Percentiles rank a stretch among this genome's conserved stretches.
These are phyloP conservation scores for Sula dactylatra DNA, from an alignment of 2,113 vertebrate genomes.

Conservation along the genomic window DNA sequence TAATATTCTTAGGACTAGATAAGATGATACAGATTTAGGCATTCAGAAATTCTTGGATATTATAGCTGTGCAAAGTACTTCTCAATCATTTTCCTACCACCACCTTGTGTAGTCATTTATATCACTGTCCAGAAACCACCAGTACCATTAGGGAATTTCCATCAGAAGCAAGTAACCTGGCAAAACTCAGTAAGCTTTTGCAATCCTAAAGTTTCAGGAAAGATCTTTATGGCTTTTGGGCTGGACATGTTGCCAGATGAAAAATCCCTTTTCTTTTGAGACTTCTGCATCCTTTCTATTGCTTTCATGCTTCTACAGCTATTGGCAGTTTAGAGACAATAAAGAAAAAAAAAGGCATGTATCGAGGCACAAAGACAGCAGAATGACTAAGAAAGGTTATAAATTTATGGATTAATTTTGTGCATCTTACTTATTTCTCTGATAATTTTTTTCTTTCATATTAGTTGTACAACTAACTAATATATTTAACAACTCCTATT, in stretches of 20 bases:
- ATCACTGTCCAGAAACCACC: not conserved
- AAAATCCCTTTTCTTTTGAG: not conserved
- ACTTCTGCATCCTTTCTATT: not conserved
- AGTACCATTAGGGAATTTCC: not conserved
- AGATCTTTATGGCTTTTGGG: not conserved
- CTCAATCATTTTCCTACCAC: not conserved
- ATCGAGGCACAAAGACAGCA: not conserved
- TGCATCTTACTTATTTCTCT: not conserved
- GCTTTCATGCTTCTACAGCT: not conserved
- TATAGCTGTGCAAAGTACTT: not conserved
- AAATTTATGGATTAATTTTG: not conserved
- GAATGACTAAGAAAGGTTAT: not conserved
- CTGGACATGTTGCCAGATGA: not conserved
- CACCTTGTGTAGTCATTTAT: not conserved
- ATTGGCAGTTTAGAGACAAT: not conserved
- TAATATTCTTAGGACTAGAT: not conserved
- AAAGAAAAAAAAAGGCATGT: not conserved
- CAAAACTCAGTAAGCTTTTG: not conserved
- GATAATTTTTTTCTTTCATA: not conserved
- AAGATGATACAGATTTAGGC: not conserved
- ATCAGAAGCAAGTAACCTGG: not conserved
- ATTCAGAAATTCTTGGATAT: not conserved
- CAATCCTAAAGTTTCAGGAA: not conserved
- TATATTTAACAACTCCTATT: not conserved
- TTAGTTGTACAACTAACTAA: constrained; percentile 6